Percentiles rank a stretch among this genome's conserved stretches.
Conservation (phyloP, 1,140 invertebrate genomes). For the Spodoptera frugiperda region DNA sequence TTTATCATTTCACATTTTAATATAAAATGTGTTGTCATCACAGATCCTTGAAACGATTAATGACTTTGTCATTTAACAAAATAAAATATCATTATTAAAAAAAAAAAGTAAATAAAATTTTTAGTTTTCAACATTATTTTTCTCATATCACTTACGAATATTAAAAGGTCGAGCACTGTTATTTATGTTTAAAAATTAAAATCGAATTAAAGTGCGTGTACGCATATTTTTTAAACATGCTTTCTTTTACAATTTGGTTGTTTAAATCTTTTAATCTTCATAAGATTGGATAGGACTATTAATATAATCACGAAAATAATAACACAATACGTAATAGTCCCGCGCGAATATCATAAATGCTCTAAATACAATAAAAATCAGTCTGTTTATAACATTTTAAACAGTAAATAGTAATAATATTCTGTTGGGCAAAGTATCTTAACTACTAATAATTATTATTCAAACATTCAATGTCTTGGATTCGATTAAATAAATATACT, state of each 20-base stretch:
- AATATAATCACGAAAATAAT: neutral
- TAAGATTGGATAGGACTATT: neutral
- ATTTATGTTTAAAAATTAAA: neutral
- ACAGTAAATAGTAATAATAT: conserved; percentile 23
- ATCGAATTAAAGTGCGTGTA: neutral
- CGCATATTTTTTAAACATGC: neutral
- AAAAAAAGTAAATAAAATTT: conserved; percentile 37
- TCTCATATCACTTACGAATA: neutral
- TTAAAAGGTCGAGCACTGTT: neutral
- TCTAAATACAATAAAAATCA: conserved; percentile 31
- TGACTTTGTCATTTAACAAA: conserved; percentile 59
- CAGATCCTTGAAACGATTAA: conserved; percentile 64
- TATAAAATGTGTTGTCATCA: conserved; percentile 82
- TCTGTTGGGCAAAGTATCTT: conserved; percentile 7
- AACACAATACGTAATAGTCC: neutral
- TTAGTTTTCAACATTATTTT: conserved; percentile 38
- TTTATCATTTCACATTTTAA: conserved; percentile 79
- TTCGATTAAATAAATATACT: conserved; percentile 7
- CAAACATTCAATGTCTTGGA: neutral
- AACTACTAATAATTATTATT: neutral
- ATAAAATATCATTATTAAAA: conserved; percentile 47
- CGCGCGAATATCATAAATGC: conserved; percentile 7
- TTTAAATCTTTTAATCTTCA: conserved; percentile 10
- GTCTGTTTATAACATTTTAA: conserved; percentile 22
- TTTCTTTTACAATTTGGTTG: no score